Evolutionary conservation across 1,140 invertebrate genomes (phyloP), one percentile per base, ranked within the genome.

Genomic region (Acyrthosiphon pisum): DNA sequence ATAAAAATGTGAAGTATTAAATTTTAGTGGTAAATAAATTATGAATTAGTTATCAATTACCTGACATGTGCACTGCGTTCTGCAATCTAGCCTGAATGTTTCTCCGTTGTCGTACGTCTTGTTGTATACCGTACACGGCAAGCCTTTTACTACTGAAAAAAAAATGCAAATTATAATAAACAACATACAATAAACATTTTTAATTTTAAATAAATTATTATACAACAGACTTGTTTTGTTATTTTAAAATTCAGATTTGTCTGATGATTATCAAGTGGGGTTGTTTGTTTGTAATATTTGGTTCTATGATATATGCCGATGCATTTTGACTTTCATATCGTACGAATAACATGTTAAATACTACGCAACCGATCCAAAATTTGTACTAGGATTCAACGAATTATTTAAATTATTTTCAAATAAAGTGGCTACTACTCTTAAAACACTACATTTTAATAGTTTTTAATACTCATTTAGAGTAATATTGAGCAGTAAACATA

Each of bases 11-110:
- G 4, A 18, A 76, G 0, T n/a, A n/a, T 76, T 76, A n/a, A 68
- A 68, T n/a, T n/a, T 18, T 76, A n/a, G n/a, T 4, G 1, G 30
- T 35, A n/a, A 35, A n/a, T 76, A 76, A 76, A 76, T 76, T 6
- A 68, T 76, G 4, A n/a, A n/a, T 68, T 68, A n/a, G n/a, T 68
- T 68, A 9, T 83, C 76, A 88, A 53, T 94, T 94, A 95, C 95
- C 95, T 96, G 96, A 94, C 96, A 96, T 22, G 96, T 95, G 94
- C 96, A 96, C 94, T 96, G 95, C 11, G 95, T 95, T 11, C 95
- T 94, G 94, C 96, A 96, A 94, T 96, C 96, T 26, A 95, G 94
- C 60, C 95, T 95, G 94, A 96, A 96, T 30, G 95, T 95, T 93
- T 96, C 95, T 0, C 96, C 96, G 94, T 96, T 95, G n/a, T 95